Evolutionary conservation across 2,888 invertebrate species (phyloP).

Genomic region (Coecobrya sp.): DNA sequence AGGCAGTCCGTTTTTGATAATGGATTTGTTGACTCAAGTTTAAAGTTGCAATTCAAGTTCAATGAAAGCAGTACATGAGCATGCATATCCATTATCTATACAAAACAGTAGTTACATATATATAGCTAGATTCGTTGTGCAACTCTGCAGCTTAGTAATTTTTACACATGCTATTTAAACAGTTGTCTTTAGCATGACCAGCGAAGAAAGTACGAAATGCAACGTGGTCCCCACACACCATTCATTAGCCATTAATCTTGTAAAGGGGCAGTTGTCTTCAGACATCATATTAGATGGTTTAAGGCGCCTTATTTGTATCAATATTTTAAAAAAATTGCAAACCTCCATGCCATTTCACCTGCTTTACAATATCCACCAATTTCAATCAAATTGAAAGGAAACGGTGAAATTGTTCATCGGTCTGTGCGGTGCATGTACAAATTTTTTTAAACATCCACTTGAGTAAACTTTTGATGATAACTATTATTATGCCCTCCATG

Average conservation of each 20-base stretch:
- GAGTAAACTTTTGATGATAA: no score
- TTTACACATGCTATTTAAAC: background rate
- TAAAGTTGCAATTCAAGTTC: conserved; percentile 77
- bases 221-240: background rate
- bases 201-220: background rate
- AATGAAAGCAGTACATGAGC: background rate
- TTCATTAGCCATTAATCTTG: conserved; percentile 16
- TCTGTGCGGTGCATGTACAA: no score
- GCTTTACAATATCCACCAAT: background rate
- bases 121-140: background rate
- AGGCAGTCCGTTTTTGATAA: conserved; percentile 66
- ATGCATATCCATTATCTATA: background rate
- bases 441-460: no score
- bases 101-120: background rate
- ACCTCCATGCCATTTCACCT: background rate
- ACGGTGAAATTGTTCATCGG: no score
- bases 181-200: background rate
- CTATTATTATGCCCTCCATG: no score
- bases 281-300: conserved; percentile 20
- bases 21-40: conserved; percentile 78
- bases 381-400: no score
- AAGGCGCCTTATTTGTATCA: conserved; percentile 47
- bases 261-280: conserved; percentile 18
- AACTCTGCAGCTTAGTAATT: background rate
- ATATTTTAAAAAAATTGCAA: conserved; percentile 33